Conservation (phyloP, 2,113 vertebrate genomes). For the Marmota monax region DNA sequence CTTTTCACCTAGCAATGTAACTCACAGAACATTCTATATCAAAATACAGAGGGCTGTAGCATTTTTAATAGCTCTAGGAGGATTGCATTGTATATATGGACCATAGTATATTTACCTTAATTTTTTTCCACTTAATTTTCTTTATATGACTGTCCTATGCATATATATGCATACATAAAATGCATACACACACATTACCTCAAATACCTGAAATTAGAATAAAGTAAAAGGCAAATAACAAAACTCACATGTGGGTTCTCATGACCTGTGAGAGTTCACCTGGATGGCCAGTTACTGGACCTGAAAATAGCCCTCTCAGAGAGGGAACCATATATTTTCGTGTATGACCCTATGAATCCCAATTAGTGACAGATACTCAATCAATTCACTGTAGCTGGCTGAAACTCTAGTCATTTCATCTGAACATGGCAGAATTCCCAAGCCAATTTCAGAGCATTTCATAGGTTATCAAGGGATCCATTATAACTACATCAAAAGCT, state of each 20-base stretch:
- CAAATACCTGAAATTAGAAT: not conserved
- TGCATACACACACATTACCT: not conserved
- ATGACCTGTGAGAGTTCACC: not conserved
- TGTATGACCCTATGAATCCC: not conserved
- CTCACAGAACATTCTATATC: not conserved
- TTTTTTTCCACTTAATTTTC: constrained; percentile 20
- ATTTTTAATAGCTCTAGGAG: not conserved
- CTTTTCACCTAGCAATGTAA: not conserved
- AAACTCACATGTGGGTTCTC: not conserved
- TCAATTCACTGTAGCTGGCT: not conserved
- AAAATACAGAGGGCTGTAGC: not conserved
- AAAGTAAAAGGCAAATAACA: not conserved
- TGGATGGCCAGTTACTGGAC: not conserved
- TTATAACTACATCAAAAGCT: constrained; percentile 41
- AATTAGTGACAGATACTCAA: not conserved
- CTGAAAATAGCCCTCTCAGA: not conserved
- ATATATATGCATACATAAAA: not conserved
- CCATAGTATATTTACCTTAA: not conserved
- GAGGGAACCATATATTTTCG: not conserved
- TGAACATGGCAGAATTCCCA: constrained; percentile 60
- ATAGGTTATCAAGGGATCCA: constrained; percentile 25
- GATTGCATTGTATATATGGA: not conserved
- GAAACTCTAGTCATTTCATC: constrained; percentile 32
- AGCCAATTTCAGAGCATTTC: constrained; percentile 46
- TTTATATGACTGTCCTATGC: not conserved